phyloP scores from a whole-genome alignment of 2,888 invertebrate genomes.

The Drosophila peninsularis region DNA sequence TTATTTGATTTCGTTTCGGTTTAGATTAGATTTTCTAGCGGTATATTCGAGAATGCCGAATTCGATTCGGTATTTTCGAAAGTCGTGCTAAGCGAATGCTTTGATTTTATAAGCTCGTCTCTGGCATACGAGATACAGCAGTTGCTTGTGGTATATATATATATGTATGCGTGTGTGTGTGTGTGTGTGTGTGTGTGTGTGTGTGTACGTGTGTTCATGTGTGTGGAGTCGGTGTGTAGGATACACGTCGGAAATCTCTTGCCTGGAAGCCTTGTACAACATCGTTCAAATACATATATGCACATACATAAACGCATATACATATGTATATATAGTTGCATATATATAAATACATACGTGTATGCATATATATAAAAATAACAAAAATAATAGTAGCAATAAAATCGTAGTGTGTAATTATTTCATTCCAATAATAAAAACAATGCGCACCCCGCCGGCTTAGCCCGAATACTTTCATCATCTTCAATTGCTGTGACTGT shows the following conservation, averaged over 20 bases:
- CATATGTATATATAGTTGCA: conserved; percentile 43
- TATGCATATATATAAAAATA: conserved; percentile 71
- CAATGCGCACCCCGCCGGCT: conserved; percentile 71
- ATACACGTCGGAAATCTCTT: conserved; percentile 59
- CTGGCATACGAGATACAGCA: conserved; percentile 43
- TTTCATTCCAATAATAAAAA: conserved; percentile 69
- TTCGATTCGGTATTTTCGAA: conserved; percentile 65
- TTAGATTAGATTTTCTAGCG: conserved; percentile 50
- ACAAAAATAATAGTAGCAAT: conserved; percentile 79
- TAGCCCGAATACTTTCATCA: conserved; percentile 62
- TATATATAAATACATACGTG: conserved; percentile 44
- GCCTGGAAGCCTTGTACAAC: conserved; percentile 79
- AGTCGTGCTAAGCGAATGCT: conserved; percentile 69
- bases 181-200: background rate
- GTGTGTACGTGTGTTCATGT: conserved; percentile 9
- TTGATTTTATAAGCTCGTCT: conserved; percentile 63
- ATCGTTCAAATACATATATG: conserved; percentile 62
- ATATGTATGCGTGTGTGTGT: conserved; percentile 4
- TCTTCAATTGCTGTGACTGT: conserved; percentile 72
- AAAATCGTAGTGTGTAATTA: conserved; percentile 76
- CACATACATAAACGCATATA: conserved; percentile 45
- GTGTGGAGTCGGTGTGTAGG: conserved; percentile 40
- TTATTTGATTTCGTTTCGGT: conserved; percentile 18
- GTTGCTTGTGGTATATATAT: conserved; percentile 27
- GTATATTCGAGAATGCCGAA: conserved; percentile 60